Evolutionary conservation across 2,888 invertebrate genomes (phyloP).

Genomic region (Acleris sparsana): DNA sequence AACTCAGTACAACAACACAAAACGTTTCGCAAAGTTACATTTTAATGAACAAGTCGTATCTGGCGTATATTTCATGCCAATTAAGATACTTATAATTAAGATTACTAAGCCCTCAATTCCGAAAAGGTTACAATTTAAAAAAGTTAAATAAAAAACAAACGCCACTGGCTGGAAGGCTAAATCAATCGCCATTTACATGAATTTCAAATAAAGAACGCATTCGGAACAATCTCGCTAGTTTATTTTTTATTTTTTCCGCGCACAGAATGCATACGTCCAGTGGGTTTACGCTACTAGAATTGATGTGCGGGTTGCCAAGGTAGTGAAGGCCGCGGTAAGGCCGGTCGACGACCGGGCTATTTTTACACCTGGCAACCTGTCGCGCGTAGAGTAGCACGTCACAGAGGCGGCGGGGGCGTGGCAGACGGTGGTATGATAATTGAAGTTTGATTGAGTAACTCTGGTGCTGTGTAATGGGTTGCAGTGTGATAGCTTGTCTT

Average conservation of each 20-base stretch:
- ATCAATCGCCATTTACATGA: slow-evolving; percentile 19
- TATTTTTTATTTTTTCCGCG: slow-evolving; percentile 13
- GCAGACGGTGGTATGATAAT: slow-evolving; percentile 37
- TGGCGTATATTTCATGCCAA: background rate
- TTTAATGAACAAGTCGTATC: background rate
- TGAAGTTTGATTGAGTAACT: slow-evolving; percentile 35
- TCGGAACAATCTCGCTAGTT: slow-evolving; percentile 24
- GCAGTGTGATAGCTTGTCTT: slow-evolving; percentile 18
- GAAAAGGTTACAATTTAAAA: slow-evolving; percentile 1
- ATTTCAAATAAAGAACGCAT: slow-evolving; percentile 23
- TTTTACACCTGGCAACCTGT: slow-evolving; percentile 64
- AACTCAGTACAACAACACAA: background rate
- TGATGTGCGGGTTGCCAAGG: slow-evolving; percentile 43
- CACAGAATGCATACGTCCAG: slow-evolving; percentile 18
- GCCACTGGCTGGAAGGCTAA: slow-evolving; percentile 16
- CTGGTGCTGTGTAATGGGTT: slow-evolving; percentile 9
- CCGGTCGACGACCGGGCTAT: slow-evolving; percentile 80
- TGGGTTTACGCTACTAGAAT: slow-evolving; percentile 33
- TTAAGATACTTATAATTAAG: slow-evolving; percentile 6
- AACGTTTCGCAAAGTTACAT: slow-evolving; percentile 1
- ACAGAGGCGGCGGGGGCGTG: slow-evolving; percentile 55
- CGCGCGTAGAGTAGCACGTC: slow-evolving; percentile 37
- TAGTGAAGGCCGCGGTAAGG: slow-evolving; percentile 78
- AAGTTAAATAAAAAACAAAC: slow-evolving; percentile 2
- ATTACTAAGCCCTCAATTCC: background rate